Percentiles rank a stretch among this genome's conserved stretches.
Evolutionary conservation across 2,113 vertebrate species (phyloP).

Genomic region (Nycticorax nycticorax): DNA sequence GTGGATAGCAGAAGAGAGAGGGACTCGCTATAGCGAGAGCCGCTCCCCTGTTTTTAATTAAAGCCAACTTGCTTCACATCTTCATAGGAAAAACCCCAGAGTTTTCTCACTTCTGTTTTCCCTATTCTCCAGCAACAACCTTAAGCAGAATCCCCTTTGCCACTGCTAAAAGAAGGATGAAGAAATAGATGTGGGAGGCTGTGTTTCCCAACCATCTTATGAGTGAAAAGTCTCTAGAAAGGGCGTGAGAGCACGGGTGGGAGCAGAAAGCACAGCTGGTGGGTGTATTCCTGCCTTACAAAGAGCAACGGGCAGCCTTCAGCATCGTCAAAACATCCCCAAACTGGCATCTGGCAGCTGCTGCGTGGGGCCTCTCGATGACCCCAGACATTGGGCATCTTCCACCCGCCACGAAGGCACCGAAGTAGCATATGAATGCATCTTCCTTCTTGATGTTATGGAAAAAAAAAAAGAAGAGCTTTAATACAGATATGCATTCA

Average conservation of each 20-base stretch:
- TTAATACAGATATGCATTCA: background rate
- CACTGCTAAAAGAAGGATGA: background rate
- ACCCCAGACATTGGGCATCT: background rate
- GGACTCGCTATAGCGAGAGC: background rate
- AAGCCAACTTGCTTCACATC: background rate
- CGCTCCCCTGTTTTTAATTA: background rate
- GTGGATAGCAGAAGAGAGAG: background rate
- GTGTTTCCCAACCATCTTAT: background rate
- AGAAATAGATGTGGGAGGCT: background rate
- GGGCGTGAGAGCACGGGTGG: background rate
- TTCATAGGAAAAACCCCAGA: background rate
- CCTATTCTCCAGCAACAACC: background rate
- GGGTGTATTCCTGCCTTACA: background rate
- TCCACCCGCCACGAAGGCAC: accelerated
- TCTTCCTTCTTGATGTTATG: background rate
- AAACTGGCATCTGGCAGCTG: background rate
- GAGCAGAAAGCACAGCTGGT: background rate
- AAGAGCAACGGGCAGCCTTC: background rate
- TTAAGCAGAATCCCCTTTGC: background rate
- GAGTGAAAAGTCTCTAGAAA: background rate
- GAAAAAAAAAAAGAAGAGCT: background rate
- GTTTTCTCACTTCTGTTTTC: background rate
- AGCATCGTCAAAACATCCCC: background rate
- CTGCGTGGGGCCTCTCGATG: accelerated
- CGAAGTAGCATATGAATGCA: accelerated